Conservation (phyloP, 2,113 vertebrate species). For the Apteryx owenii region DNA sequence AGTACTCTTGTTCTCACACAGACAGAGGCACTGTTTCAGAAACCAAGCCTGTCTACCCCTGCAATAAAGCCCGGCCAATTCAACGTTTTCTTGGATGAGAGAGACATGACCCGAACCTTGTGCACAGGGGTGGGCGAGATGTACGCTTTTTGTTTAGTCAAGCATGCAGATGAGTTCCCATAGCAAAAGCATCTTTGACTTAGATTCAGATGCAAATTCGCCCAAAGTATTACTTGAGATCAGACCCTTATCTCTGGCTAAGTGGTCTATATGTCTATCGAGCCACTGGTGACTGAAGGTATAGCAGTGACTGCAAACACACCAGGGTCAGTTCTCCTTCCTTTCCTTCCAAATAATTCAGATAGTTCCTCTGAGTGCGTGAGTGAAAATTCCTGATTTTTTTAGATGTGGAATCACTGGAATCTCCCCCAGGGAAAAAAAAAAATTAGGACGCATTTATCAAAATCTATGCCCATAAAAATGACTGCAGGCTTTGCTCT, state of each 20-base stretch:
- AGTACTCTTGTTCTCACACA: neutral
- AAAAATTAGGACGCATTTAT: neutral
- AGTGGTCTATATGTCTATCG: neutral
- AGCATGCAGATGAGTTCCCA: neutral
- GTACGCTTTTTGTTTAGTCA: neutral
- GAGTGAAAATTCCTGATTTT: neutral
- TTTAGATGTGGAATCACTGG: neutral
- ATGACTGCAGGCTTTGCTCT: neutral
- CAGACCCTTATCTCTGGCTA: neutral
- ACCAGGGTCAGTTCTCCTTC: accelerated
- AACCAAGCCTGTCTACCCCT: neutral
- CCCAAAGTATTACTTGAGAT: neutral
- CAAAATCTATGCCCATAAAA: neutral
- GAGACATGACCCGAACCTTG: neutral
- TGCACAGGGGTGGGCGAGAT: neutral
- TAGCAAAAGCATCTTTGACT: neutral
- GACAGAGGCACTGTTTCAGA: neutral
- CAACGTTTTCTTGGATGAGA: neutral
- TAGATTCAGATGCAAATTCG: neutral
- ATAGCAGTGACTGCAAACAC: neutral
- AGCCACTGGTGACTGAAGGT: neutral
- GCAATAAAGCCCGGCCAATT: neutral
- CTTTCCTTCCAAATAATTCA: neutral
- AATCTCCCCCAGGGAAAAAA: neutral
- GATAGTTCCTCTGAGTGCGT: neutral